Conservation (phyloP, 2,888 invertebrate genomes). For the Watsonalla binaria region DNA sequence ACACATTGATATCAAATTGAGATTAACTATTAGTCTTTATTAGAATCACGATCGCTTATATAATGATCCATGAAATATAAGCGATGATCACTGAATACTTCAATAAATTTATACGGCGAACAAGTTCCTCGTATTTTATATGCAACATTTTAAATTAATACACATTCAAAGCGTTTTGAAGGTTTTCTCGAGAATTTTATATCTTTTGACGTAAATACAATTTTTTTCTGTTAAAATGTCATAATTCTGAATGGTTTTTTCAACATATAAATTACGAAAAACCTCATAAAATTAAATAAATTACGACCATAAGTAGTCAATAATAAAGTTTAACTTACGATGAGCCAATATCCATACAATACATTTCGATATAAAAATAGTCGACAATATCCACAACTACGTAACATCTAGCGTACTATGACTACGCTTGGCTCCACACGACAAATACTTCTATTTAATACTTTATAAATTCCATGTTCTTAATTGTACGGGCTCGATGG, state of each 20-base stretch:
- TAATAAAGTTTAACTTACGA: background rate
- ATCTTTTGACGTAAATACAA: too few relatives aligned
- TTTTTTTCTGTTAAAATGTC: too few relatives aligned
- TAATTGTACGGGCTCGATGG: background rate
- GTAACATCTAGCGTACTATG: conserved; percentile 3
- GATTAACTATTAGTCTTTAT: background rate
- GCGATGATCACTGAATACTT: background rate
- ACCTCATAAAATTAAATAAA: background rate
- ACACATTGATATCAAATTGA: background rate
- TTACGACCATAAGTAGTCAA: background rate
- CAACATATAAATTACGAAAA: too few relatives aligned
- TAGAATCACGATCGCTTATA: background rate
- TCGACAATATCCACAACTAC: conserved; percentile 10
- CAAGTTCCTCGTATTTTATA: too few relatives aligned
- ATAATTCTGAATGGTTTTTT: too few relatives aligned
- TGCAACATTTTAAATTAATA: too few relatives aligned
- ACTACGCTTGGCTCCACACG: background rate
- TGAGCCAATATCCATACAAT: conserved; percentile 3
- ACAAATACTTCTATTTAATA: background rate
- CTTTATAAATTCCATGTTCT: background rate
- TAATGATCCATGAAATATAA: background rate
- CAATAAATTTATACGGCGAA: background rate
- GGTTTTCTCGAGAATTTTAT: too few relatives aligned
- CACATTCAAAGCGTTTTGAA: too few relatives aligned
- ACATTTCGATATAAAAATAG: conserved; percentile 23